Evolutionary conservation across 2,797 vertebrate genomes (phyloP).

Genomic region (Dendrocincla tyrannina): DNA sequence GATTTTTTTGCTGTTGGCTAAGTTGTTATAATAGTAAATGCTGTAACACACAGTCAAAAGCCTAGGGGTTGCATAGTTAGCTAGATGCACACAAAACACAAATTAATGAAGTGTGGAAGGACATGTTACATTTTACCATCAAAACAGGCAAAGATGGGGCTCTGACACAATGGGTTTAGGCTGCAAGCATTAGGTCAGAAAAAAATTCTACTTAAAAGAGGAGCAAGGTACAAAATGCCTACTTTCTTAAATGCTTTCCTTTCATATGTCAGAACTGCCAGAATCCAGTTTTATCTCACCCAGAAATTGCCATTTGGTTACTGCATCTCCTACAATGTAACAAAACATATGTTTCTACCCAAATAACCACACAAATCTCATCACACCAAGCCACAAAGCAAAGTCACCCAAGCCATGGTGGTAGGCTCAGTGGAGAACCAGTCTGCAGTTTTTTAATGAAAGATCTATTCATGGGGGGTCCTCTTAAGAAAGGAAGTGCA

Average conservation of each 20-base stretch:
- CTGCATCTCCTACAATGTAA: background rate
- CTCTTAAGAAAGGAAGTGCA: background rate
- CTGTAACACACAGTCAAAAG: background rate
- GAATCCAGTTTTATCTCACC: background rate
- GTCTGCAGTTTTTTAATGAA: background rate
- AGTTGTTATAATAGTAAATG: slow-evolving; percentile 12
- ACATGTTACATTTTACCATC: slow-evolving; percentile 13
- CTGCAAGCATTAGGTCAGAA: background rate
- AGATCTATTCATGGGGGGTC: background rate
- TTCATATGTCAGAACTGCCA: background rate
- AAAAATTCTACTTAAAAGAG: background rate
- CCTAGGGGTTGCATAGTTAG: slow-evolving; percentile 28
- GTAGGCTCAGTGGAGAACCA: background rate
- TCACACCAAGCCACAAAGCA: background rate
- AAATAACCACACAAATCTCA: background rate
- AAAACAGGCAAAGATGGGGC: background rate
- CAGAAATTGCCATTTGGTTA: background rate
- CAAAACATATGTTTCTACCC: background rate
- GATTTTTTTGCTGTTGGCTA: slow-evolving; percentile 33
- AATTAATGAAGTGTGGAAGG: slow-evolving; percentile 25
- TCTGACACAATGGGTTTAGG: background rate
- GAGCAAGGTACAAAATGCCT: background rate
- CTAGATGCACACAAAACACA: background rate
- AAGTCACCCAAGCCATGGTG: background rate
- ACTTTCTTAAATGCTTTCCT: background rate